Conservation (phyloP, 2,888 invertebrate species). For the Scaptomyza caliginosa region DNA sequence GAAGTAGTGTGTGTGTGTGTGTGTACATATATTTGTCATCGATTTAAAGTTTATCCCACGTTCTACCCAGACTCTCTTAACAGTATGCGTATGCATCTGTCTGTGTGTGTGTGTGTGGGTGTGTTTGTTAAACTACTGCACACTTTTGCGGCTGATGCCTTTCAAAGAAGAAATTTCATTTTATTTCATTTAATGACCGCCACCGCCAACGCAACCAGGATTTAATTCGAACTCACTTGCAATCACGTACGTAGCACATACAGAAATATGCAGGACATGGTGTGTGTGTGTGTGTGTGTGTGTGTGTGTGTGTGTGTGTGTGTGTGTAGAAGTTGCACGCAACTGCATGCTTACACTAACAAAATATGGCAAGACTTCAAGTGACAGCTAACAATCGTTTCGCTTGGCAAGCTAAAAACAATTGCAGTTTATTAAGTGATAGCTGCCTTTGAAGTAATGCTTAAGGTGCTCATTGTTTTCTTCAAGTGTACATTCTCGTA, state of each 20-base stretch:
- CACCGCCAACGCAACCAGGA: slow-evolving; percentile 24
- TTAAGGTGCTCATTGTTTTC: too few species aligned
- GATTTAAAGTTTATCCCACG: slow-evolving; percentile 53
- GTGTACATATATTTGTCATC: slow-evolving; percentile 40
- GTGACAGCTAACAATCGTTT: too few species aligned
- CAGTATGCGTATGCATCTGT: background rate
- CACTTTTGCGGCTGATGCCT: slow-evolving; percentile 1
- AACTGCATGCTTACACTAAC: slow-evolving; percentile 3
- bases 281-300: background rate
- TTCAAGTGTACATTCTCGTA: background rate
- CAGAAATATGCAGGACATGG: background rate
- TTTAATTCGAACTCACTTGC: slow-evolving; percentile 59
- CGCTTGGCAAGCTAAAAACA: too few species aligned
- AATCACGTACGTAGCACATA: slow-evolving; percentile 47
- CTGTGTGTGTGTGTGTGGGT: background rate
- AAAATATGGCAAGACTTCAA: too few species aligned
- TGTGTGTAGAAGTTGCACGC: slow-evolving; percentile 10
- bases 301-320: background rate
- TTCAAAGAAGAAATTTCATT: slow-evolving; percentile 32
- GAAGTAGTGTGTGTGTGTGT: background rate
- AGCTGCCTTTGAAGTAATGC: too few species aligned
- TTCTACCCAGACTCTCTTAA: background rate
- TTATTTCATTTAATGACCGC: slow-evolving; percentile 57
- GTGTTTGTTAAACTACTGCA: slow-evolving; percentile 5
- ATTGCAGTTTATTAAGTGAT: too few species aligned